These are phyloP conservation scores for Drosophila littoralis DNA, from an alignment of 1,140 invertebrate genomes.

Conservation along the genomic window DNA sequence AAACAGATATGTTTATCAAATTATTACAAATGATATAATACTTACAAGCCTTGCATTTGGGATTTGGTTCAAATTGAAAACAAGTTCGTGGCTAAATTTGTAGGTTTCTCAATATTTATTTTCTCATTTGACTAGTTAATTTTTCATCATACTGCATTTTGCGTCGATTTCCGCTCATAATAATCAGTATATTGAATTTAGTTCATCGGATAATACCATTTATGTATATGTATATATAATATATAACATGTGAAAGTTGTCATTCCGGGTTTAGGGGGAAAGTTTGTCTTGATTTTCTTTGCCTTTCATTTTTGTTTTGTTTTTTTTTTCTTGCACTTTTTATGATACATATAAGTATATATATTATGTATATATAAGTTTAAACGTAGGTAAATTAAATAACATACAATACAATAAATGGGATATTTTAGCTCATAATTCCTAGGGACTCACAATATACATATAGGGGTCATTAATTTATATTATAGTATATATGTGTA, in stretches of 20 bases:
- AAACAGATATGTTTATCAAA: neutral
- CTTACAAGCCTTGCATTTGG: neutral
- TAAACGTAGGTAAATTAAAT: slow-evolving; percentile 68
- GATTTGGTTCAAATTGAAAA: neutral
- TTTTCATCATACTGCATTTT: slow-evolving; percentile 59
- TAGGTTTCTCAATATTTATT: slow-evolving; percentile 75
- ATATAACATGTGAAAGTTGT: slow-evolving; percentile 72
- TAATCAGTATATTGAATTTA: slow-evolving; percentile 66
- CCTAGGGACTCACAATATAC: slow-evolving; percentile 68
- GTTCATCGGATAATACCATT: slow-evolving; percentile 72
- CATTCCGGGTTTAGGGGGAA: slow-evolving; percentile 1
- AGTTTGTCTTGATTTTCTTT: no score
- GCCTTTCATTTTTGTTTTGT: slow-evolving; percentile 6
- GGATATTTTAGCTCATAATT: slow-evolving; percentile 41
- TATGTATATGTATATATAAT: slow-evolving; percentile 53
- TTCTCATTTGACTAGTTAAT: slow-evolving; percentile 78
- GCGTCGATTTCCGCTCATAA: slow-evolving; percentile 47
- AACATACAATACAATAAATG: slow-evolving; percentile 69
- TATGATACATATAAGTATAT: slow-evolving; percentile 50
- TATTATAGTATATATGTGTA: slow-evolving; percentile 15
- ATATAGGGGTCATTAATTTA: slow-evolving; percentile 43
- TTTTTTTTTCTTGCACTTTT: slow-evolving; percentile 66
- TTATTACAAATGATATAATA: slow-evolving; percentile 21
- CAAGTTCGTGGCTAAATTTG: slow-evolving; percentile 42
- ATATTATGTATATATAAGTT: slow-evolving; percentile 55